These are phyloP conservation scores for Eristalis arbustorum DNA, from an alignment of 2,888 invertebrate species.

Conservation along the genomic window DNA sequence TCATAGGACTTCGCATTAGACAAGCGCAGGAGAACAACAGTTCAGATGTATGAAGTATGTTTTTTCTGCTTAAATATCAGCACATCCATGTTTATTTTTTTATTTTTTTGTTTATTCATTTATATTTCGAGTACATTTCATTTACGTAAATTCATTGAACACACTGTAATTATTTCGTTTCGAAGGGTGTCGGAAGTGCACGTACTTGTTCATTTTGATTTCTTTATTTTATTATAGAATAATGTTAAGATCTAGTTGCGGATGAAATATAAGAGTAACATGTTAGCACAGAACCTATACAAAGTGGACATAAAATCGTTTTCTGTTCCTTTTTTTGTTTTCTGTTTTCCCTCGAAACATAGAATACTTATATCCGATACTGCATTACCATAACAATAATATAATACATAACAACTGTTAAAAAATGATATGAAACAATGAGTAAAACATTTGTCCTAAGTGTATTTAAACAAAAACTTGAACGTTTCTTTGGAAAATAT, in stretches of 20 bases:
- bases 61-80: conserved; percentile 11
- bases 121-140: conserved; percentile 3
- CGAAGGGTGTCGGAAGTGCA: conserved; percentile 21
- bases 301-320: conserved; percentile 16
- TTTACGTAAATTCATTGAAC: conserved; percentile 9
- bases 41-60: conserved; percentile 19
- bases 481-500: conserved; percentile 35
- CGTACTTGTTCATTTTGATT: conserved; percentile 18
- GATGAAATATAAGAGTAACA: neutral
- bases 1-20: conserved; percentile 45
- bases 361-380: conserved; percentile 30
- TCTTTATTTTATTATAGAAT: conserved; percentile 13
- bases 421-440: conserved; percentile 1
- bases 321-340: conserved; percentile 4
- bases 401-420: conserved; percentile 32
- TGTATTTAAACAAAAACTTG: neutral
- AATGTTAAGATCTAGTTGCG: neutral
- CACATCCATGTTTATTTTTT: neutral
- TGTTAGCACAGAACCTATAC: neutral
- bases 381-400: conserved; percentile 46
- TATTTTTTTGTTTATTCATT: neutral
- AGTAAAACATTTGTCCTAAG: conserved; percentile 11
- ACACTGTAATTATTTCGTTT: conserved; percentile 1
- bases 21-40: conserved; percentile 28
- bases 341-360: conserved; percentile 11